Evolutionary conservation across 2,888 invertebrate genomes (phyloP).

Genomic region (Strigamia maritima): DNA sequence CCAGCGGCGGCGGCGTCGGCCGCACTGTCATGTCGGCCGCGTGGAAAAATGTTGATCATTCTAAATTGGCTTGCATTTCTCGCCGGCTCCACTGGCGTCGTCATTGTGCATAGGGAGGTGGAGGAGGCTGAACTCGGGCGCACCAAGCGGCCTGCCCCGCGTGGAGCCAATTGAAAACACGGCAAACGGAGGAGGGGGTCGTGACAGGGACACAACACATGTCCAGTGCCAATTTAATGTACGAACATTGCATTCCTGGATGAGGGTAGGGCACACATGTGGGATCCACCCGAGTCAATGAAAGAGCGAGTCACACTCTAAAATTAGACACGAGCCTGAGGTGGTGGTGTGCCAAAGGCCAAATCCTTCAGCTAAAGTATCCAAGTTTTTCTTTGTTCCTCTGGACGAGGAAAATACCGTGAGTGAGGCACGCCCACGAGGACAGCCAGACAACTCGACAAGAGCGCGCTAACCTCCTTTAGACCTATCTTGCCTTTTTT

Average conservation of each 20-base stretch:
- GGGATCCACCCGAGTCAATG: neutral
- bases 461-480: neutral
- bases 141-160: slow-evolving; percentile 33
- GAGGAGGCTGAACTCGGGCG: slow-evolving; percentile 32
- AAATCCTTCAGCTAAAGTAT: neutral
- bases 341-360: neutral
- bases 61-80: slow-evolving; percentile 39
- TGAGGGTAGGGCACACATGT: neutral
- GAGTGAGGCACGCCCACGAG: slow-evolving; percentile 5
- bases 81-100: slow-evolving; percentile 37
- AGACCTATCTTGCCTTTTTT: slow-evolving; percentile 8
- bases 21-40: slow-evolving; percentile 29
- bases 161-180: slow-evolving; percentile 29
- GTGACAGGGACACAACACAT: slow-evolving; percentile 13
- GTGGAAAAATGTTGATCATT: slow-evolving; percentile 36
- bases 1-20: slow-evolving; percentile 29
- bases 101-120: slow-evolving; percentile 36
- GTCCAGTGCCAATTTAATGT: slow-evolving; percentile 17
- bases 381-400: neutral
- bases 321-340: slow-evolving; percentile 8
- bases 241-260: slow-evolving; percentile 2
- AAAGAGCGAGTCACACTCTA: slow-evolving; percentile 8
- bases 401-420: neutral
- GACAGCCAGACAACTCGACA: slow-evolving; percentile 3
- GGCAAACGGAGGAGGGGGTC: slow-evolving; percentile 13